A percentile compares a stretch with the other conserved stretches of the same genome.
Evolutionary conservation across 2,888 invertebrate species (phyloP).

Genomic region (Microctonus aethiopoides): DNA sequence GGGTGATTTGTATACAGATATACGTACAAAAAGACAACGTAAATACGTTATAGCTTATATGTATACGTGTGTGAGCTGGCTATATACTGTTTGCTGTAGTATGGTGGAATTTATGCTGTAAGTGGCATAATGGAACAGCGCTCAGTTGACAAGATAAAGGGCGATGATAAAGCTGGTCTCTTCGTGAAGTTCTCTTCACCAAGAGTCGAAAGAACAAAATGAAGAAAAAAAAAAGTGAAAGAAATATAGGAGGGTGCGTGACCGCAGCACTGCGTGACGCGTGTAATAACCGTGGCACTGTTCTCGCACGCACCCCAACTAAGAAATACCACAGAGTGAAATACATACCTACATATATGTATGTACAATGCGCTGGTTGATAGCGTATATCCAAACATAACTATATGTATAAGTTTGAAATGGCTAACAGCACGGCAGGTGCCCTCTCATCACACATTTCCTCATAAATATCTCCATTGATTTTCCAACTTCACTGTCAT

Average conservation of each 20-base stretch:
- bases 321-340: slow-evolving; percentile 40
- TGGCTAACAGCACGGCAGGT: slow-evolving; percentile 41
- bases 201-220: no score
- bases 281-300: slow-evolving; percentile 65
- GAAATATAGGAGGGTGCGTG: slow-evolving; percentile 56
- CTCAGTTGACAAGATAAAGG: slow-evolving; percentile 64
- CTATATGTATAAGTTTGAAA: slow-evolving; percentile 21
- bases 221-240: slow-evolving; percentile 28
- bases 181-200: slow-evolving; percentile 36
- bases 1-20: neutral
- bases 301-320: slow-evolving; percentile 56
- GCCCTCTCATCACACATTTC: slow-evolving; percentile 32
- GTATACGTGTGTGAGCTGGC: neutral
- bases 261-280: slow-evolving; percentile 62
- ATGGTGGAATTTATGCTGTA: slow-evolving; percentile 14
- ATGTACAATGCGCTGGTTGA: neutral
- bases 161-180: slow-evolving; percentile 58
- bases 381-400: neutral
- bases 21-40: neutral
- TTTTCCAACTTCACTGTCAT: neutral
- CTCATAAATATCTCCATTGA: slow-evolving; percentile 12
- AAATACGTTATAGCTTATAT: neutral
- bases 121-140: slow-evolving; percentile 57
- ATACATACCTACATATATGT: neutral
- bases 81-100: neutral